Evolutionary conservation across 2,113 vertebrate genomes (phyloP).

Genomic region (Aphyosemion australe): DNA sequence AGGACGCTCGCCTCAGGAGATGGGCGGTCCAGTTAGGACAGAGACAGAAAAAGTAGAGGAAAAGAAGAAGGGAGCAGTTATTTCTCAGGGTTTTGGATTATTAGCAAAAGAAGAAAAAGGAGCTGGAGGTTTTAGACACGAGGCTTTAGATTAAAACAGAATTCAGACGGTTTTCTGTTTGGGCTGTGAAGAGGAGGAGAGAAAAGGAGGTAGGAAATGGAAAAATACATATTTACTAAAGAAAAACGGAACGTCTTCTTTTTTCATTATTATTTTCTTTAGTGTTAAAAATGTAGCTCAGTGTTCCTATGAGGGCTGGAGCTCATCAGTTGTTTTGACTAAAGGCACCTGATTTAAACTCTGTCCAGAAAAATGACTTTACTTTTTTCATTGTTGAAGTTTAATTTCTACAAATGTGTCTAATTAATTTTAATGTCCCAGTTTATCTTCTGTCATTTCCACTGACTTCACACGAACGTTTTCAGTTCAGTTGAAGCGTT

Average conservation of each 20-base stretch:
- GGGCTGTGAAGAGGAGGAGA: slow-evolving; percentile 10
- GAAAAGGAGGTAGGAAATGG: slow-evolving; percentile 51
- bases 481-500: background rate
- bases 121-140: background rate
- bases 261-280: no score
- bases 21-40: slow-evolving; percentile 18
- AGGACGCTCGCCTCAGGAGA: slow-evolving; percentile 7
- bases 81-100: background rate
- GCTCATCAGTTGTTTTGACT: no score
- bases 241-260: background rate
- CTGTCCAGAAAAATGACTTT: background rate
- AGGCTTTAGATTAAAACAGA: background rate
- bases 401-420: slow-evolving; percentile 1
- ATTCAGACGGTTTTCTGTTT: slow-evolving; percentile 12
- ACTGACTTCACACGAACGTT: background rate
- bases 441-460: no score
- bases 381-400: background rate
- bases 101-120: background rate
- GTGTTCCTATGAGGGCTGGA: no score
- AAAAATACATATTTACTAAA: slow-evolving; percentile 6
- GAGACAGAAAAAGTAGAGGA: slow-evolving; percentile 9
- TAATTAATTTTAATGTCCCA: no score
- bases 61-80: slow-evolving; percentile 13
- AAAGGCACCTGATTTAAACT: background rate
- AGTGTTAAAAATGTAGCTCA: no score